These are phyloP conservation scores for Fregetta grallaria DNA, from an alignment of 2,113 vertebrate species.

Conservation along the genomic window DNA sequence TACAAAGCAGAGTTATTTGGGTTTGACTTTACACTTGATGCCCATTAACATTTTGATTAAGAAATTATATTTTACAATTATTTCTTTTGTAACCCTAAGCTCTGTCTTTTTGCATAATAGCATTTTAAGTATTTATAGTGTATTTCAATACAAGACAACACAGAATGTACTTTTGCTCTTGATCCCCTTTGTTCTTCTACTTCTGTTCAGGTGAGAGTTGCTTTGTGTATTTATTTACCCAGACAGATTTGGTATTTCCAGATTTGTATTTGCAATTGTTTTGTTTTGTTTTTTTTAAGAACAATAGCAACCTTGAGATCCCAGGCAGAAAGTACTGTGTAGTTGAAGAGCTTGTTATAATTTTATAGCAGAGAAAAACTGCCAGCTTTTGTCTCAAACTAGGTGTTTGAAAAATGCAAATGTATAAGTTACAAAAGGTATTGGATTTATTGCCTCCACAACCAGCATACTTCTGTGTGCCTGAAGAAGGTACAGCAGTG, in stretches of 20 bases:
- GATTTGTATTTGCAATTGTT: neutral
- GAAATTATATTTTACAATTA: neutral
- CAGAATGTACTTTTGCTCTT: neutral
- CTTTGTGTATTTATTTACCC: neutral
- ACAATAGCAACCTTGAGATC: neutral
- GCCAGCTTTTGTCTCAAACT: neutral
- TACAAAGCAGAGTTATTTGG: neutral
- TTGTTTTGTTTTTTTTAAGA: neutral
- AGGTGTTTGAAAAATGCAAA: neutral
- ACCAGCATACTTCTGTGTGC: neutral
- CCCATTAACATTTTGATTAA: neutral
- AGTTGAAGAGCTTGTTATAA: neutral
- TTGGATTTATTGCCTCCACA: neutral
- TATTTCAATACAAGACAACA: neutral
- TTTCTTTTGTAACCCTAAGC: neutral
- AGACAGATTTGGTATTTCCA: neutral
- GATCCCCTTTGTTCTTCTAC: neutral
- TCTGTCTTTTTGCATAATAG: neutral
- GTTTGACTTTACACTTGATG: neutral
- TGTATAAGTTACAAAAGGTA: neutral
- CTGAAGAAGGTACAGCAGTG: neutral
- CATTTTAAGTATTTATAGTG: neutral
- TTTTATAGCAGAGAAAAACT: neutral
- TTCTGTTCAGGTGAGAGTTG: neutral
- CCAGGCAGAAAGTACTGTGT: neutral